These are phyloP conservation scores for Tupiocoris notatus DNA, from an alignment of 2,888 invertebrate genomes.

Conservation along the genomic window DNA sequence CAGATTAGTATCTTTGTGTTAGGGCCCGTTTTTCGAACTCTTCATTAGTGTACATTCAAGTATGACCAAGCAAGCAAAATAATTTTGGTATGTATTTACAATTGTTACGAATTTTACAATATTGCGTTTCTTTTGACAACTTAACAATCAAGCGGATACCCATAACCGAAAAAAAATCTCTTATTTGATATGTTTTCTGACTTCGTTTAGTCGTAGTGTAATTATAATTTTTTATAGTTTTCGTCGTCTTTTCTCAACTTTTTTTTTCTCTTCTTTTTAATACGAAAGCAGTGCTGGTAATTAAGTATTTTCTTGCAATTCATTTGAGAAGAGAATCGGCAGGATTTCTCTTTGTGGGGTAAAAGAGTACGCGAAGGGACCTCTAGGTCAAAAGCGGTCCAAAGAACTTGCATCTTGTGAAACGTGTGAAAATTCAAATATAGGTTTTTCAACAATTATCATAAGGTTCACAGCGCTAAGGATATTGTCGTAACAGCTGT, in stretches of 20 bases:
- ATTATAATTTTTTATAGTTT: slow-evolving; percentile 1
- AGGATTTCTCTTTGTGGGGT: neutral
- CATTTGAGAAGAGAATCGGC: slow-evolving; percentile 19
- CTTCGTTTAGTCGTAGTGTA: slow-evolving; percentile 17
- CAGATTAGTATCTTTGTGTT: slow-evolving; percentile 43
- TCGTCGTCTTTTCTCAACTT: slow-evolving; percentile 8
- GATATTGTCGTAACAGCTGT: slow-evolving; percentile 47
- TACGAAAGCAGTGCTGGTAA: slow-evolving; percentile 29
- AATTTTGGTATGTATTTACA: slow-evolving; percentile 44
- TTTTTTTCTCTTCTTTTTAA: slow-evolving; percentile 26
- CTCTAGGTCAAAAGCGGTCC: slow-evolving; percentile 30
- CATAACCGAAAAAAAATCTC: neutral
- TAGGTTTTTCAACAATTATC: slow-evolving; percentile 10
- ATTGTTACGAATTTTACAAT: slow-evolving; percentile 35
- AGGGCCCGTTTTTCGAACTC: slow-evolving; percentile 47
- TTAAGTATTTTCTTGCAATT: slow-evolving; percentile 1
- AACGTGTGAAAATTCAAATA: neutral
- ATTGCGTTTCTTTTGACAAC: slow-evolving; percentile 25
- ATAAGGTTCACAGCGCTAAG: slow-evolving; percentile 39
- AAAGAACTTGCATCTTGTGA: neutral
- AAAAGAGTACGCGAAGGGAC: slow-evolving; percentile 7
- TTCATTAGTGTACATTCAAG: slow-evolving; percentile 46
- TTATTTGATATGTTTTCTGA: slow-evolving; percentile 38
- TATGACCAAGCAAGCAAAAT: slow-evolving; percentile 46
- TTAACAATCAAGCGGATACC: slow-evolving; percentile 10